Evolutionary conservation across 2,113 vertebrate species (phyloP).

Genomic region (Dicrurus megarhynchus): DNA sequence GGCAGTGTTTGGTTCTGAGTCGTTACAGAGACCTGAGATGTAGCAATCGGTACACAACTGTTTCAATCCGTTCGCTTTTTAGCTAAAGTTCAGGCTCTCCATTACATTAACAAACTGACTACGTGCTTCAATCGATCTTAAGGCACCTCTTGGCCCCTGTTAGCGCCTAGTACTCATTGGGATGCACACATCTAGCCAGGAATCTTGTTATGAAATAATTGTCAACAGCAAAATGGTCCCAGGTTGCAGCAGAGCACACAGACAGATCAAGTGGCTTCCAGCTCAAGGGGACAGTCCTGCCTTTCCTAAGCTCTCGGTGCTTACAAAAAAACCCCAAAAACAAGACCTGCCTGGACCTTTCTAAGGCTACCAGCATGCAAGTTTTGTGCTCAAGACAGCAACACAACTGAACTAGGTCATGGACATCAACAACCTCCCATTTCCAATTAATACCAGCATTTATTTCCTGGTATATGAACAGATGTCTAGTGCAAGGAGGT

Average conservation of each 20-base stretch:
- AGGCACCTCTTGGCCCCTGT: neutral
- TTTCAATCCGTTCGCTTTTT: neutral
- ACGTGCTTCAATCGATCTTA: neutral
- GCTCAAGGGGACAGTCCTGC: neutral
- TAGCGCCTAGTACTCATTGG: neutral
- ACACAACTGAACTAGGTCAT: neutral
- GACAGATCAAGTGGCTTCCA: neutral
- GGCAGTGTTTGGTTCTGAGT: rapidly evolving
- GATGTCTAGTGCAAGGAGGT: neutral
- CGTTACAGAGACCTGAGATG: rapidly evolving
- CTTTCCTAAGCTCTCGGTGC: neutral
- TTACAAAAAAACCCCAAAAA: neutral
- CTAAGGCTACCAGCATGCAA: neutral
- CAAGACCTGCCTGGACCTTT: neutral
- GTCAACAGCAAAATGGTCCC: neutral
- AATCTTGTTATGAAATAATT: neutral
- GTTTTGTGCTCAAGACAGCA: neutral
- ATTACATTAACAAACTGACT: neutral
- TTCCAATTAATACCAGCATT: neutral
- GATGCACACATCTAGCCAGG: neutral
- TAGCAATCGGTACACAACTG: rapidly evolving
- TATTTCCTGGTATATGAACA: neutral
- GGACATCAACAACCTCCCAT: neutral
- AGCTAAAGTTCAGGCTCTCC: neutral
- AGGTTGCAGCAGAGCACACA: neutral